Percentiles rank a stretch among this genome's conserved stretches.
Evolutionary conservation across 2,888 invertebrate genomes (phyloP).

Genomic region (Polymixis flavicincta): DNA sequence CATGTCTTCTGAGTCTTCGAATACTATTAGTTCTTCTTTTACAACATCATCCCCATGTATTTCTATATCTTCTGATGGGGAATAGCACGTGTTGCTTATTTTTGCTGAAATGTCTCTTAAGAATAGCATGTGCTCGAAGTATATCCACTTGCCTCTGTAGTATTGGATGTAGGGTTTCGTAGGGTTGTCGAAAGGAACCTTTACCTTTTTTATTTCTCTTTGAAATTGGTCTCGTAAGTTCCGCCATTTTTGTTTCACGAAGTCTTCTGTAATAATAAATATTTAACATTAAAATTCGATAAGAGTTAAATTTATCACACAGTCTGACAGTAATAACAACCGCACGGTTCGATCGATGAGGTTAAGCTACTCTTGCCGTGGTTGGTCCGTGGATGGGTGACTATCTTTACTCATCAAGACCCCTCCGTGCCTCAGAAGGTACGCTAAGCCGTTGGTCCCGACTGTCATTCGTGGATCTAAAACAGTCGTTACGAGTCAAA

Average conservation of each 20-base stretch:
- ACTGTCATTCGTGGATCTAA: no score
- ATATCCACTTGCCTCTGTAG: slow-evolving; percentile 68
- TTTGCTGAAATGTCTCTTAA: slow-evolving; percentile 50
- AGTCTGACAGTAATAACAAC: no score
- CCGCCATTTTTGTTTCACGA: slow-evolving; percentile 69
- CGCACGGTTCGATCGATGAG: no score
- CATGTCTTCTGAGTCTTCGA: slow-evolving; percentile 37
- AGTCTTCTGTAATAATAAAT: slow-evolving; percentile 61
- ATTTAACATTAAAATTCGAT: background rate
- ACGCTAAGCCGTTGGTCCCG: no score
- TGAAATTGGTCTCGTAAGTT: slow-evolving; percentile 68
- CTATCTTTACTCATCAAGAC: no score
- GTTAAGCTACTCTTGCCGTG: no score
- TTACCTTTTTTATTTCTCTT: slow-evolving; percentile 59
- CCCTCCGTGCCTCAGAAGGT: no score
- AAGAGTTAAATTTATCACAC: background rate
- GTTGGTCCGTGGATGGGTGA: no score
- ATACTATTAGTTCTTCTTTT: slow-evolving; percentile 52
- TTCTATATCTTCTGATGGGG: slow-evolving; percentile 33
- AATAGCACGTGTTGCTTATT: slow-evolving; percentile 5
- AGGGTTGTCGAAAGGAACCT: slow-evolving; percentile 44
- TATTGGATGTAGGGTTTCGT: slow-evolving; percentile 55
- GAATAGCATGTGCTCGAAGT: slow-evolving; percentile 66
- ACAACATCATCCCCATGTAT: slow-evolving; percentile 37
- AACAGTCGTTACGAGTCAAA: no score